Base-by-base conservation (phyloP, 2,113 vertebrate genomes). In the Psophia crepitans region DNA sequence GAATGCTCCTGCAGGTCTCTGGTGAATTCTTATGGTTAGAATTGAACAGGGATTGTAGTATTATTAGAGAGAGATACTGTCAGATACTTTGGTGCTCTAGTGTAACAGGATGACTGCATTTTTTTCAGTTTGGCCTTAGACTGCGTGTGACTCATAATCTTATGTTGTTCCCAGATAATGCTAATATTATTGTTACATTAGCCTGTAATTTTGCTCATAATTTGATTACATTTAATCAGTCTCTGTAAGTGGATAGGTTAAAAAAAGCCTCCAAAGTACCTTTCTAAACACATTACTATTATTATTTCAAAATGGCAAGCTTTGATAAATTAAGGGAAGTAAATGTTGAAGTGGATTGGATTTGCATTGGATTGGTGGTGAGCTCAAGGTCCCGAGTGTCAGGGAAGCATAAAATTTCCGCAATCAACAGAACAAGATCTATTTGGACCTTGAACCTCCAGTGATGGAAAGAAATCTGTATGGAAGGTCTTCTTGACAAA, bases 291-390 rank as follows among this genome's bases (percentile, higher is more conserved):
- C 5, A 2, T 84, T 90, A 61, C 24, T 41, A 10, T n/a, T 87
- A 71, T 75, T 88, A 84, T 89, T 93, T 89, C 58, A 74, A 92
- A 94, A 81, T 87, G 69, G 30, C 43, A 89, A 84, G 66, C 28
- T 64, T 80, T 78, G 77, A 91, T 71, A 91, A 74, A 91, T 92
- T 64, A 95, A 57, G 30, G 64, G 46, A 89, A 93, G 60, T 20
- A 86, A 93, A 90, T 46, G 54, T 46, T 63, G 39, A 71, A 92
- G 74, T 37, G 53, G 21, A 92, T 91, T 95, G 53, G 16, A 75
- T 94, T 94, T 91, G n/a, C 51, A 82, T 78, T 32, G 73, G 57
- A 68, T 60, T 84, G 33, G 27, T 87, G 53, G 23, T 53, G 14
- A 79, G 27, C 11, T 35, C 74, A 60, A 84, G 61, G 61, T 57